Evolutionary conservation across 2,888 invertebrate species (phyloP), one percentile per base, ranked within the genome.

Genomic region (Meteorus colon): DNA sequence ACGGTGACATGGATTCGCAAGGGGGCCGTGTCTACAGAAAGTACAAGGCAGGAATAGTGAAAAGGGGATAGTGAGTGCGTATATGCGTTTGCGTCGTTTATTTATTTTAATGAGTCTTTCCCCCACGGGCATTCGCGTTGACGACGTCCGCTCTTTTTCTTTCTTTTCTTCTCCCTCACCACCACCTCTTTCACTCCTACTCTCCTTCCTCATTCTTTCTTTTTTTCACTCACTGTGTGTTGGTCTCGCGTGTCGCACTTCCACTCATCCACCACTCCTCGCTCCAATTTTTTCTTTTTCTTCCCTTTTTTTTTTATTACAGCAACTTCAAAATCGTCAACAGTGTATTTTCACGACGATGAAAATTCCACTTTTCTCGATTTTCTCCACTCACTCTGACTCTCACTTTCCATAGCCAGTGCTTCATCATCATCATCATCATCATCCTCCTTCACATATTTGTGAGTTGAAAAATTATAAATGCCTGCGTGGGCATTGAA

Each of bases 91-190:
- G 76, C 76, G 75, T 76, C 78, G 82, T 84, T 82, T 86, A 85
- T 87, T 87, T 84, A 86, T 87, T 86, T 86, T 86, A 87, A 87
- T 86, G 86, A 86, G 84, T 83, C 83, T 81, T 81, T 83, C 81
- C 82, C 72, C 66, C 67, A 27, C 41, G 34, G 72, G 67, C 62
- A 75, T 72, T 72, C 48, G 66, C 67, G 67, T 65, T 67, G 72
- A 76, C 71, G 71, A 72, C 72, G 60, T 62, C 67, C 60, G 71
- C 63, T 60, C 60, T 73, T 29, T 73, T 55, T 60, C 45, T 75
- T 72, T 70, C 66, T 67, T 73, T 68, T 71, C 63, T 37, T 37
- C 55, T 29, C 72, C 75, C 66, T 65, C 63, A 67, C 51, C 55
- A 6, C 8, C 41, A 41, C 41, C 41, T 41, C 41, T 65, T 68